phyloP scores from a whole-genome alignment of 2,797 vertebrate genomes.

The Setipinna tenuifilis region DNA sequence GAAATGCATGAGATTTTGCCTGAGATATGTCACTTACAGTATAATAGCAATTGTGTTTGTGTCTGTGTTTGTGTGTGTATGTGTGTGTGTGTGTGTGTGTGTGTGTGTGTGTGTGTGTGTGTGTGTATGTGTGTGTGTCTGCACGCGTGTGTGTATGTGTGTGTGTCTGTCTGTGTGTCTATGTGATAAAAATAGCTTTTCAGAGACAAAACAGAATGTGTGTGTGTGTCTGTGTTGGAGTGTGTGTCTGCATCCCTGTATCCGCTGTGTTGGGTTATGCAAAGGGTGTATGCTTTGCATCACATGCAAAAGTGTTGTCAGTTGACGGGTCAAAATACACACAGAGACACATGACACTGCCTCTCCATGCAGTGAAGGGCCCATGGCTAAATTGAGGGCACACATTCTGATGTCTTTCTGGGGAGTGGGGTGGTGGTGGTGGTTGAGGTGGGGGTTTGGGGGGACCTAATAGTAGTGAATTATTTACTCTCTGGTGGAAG shows the following conservation, averaged over 20 bases:
- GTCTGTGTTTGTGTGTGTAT: no score
- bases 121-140: no score
- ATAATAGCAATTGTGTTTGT: not conserved
- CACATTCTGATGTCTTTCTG: not conserved
- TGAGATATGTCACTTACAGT: constrained; percentile 5
- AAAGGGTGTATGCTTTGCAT: not conserved
- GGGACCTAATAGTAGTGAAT: not conserved
- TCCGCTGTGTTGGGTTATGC: not conserved
- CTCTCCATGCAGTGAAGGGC: not conserved
- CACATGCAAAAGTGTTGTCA: not conserved
- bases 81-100: no score
- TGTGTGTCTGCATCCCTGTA: no score
- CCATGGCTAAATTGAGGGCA: not conserved
- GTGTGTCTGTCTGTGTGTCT: not conserved
- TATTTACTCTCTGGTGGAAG: constrained; percentile 16
- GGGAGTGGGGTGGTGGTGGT: not conserved
- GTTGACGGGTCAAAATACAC: not conserved
- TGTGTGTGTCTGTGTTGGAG: not conserved
- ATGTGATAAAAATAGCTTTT: not conserved
- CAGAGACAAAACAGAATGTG: not conserved
- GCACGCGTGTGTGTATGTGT: not conserved
- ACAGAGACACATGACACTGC: not conserved
- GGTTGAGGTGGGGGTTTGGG: no score
- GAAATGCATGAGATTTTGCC: constrained; percentile 1
- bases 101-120: no score